Conservation (phyloP, 2,113 vertebrate genomes). For the Mesembrinibis cayennensis region DNA sequence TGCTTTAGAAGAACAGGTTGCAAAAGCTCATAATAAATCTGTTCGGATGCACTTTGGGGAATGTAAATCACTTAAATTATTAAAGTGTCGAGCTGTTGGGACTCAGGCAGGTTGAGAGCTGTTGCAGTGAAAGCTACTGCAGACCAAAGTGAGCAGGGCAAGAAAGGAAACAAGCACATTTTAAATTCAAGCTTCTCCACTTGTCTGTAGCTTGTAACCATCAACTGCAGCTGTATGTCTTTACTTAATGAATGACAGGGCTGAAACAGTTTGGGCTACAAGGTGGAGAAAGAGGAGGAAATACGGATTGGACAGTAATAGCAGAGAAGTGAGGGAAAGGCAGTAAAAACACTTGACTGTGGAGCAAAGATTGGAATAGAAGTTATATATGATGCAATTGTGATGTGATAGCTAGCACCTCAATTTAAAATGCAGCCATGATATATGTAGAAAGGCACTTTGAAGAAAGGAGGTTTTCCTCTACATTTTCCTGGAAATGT, state of each 20-base stretch:
- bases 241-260: background rate
- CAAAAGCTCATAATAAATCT: conserved; percentile 38
- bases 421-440: background rate
- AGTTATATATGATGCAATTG: fast-evolving
- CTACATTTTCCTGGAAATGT: background rate
- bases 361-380: background rate
- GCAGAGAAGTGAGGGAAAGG: background rate
- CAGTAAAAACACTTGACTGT: background rate
- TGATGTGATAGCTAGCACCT: background rate
- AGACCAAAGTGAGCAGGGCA: background rate
- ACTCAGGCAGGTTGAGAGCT: conserved; percentile 24
- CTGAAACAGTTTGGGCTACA: background rate
- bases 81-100: conserved; percentile 47
- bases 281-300: background rate
- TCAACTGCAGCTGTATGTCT: background rate
- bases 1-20: conserved; percentile 9
- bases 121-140: conserved; percentile 17
- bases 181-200: conserved; percentile 45
- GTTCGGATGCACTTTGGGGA: conserved; percentile 39
- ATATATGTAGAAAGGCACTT: background rate
- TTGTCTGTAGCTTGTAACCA: background rate
- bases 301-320: background rate
- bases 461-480: background rate
- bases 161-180: background rate
- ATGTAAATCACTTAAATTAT: conserved; percentile 72